These are phyloP conservation scores for Caenorhabditis tropicalis DNA, from an alignment of 1,140 invertebrate species.

Conservation along the genomic window DNA sequence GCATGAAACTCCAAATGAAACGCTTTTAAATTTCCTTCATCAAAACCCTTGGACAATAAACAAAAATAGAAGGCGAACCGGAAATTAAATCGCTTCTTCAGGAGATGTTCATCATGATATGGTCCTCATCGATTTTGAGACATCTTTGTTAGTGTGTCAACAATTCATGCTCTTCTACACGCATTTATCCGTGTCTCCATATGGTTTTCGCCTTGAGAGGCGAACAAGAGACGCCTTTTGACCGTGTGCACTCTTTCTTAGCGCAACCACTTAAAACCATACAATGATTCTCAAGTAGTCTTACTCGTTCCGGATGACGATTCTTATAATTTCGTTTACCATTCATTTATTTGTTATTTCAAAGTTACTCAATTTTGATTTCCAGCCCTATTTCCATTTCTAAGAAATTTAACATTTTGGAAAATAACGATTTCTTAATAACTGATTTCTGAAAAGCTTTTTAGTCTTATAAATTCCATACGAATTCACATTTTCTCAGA, in stretches of 20 bases:
- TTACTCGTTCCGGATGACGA: constrained; percentile 11
- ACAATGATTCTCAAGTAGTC: neutral
- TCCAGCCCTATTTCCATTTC: no score
- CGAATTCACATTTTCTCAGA: no score
- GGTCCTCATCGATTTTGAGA: neutral
- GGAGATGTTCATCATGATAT: neutral
- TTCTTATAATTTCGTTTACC: neutral
- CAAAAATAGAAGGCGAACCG: neutral
- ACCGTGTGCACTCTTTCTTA: constrained; percentile 36
- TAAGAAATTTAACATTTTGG: no score
- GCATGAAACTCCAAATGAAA: neutral
- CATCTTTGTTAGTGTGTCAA: neutral
- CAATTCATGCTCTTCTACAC: constrained; percentile 9
- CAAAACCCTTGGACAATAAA: constrained; percentile 17
- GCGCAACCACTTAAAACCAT: constrained; percentile 33
- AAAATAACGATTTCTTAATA: no score
- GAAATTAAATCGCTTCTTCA: neutral
- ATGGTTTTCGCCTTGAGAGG: constrained; percentile 18
- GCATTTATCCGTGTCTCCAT: constrained; percentile 39
- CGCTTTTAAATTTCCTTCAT: neutral
- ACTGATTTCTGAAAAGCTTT: no score
- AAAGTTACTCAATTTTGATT: neutral
- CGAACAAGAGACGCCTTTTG: constrained; percentile 11
- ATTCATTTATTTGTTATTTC: neutral
- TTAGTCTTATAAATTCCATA: no score